Evolutionary conservation across 2,888 invertebrate genomes (phyloP), one percentile per base, ranked within the genome.

Genomic region (Scaptomyza flava): DNA sequence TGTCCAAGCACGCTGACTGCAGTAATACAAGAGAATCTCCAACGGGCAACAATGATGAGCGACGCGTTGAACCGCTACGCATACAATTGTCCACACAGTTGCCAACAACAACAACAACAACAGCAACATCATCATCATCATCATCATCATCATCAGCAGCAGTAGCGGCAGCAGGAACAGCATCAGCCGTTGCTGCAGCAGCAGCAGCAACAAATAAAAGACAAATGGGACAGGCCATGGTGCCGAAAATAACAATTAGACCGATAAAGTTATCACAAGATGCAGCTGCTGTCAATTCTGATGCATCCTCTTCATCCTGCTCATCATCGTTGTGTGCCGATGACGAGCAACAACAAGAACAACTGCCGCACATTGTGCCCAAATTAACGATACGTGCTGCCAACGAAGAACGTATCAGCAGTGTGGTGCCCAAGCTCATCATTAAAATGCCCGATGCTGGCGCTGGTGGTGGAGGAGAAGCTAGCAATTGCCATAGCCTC

Each of bases 11-110:
- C 41, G 8, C n/a, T n/a, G 23, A n/a, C 9, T 48, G 54, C 46
- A 63, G 34, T 52, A 64, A 56, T 56, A 68, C 53, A 66, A 71
- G 67, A 56, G 84, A 83, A 87, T 83, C 84, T 84, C 84, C 77
- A 52, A 30, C 65, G n/a, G 45, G 47, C 17, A 77, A 57, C 60
- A 38, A 14, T 38, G 84, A 86, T 68, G 87, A 81, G 54, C 88
- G 92, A 42, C 91, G 91, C 74, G 92, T 92, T 6, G 92, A 92
- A 66, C 92, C 92, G n/a, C 77, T 92, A 41, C 92, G 92, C 72
- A 92, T 92, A 6, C 92, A 92, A 68, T 73, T 92, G 48, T 90
- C 88, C 23, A 73, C 67, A 50, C 64, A 60, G 54, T 43, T 69
- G 47, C 75, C 66, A 12, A 45, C 66, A 53, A 50, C 73, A 7